These are phyloP conservation scores for Ornithorhynchus anatinus DNA, from an alignment of 2,113 vertebrate genomes.

Conservation along the genomic window DNA sequence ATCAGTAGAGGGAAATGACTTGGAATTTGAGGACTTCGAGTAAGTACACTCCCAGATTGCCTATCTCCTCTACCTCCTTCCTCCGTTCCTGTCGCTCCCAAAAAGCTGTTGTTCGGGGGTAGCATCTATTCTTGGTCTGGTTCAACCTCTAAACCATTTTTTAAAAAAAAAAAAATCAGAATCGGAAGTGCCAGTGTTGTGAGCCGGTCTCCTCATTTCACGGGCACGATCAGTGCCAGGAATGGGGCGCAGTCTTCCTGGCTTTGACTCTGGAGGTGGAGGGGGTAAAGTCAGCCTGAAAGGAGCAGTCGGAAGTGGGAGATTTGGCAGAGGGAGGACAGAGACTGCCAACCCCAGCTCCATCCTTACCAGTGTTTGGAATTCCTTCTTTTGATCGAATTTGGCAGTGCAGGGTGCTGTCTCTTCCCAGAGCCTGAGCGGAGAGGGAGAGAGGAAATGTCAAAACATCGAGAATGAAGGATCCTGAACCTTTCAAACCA, in stretches of 20 bases:
- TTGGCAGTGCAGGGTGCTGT: not conserved
- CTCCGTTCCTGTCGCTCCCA: constrained; percentile 9
- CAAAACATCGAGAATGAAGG: not conserved
- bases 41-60: constrained; percentile 71
- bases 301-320: too few species aligned
- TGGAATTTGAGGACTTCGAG: constrained; percentile 98
- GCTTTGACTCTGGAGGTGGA: too few species aligned
- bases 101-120: constrained; percentile 1
- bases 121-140: not conserved
- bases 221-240: not conserved
- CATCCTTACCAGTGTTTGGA: not conserved
- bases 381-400: not conserved
- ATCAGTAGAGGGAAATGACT: constrained; percentile 88
- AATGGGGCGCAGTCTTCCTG: too few species aligned
- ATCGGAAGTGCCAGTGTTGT: not conserved
- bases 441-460: not conserved
- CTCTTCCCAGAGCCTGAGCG: not conserved
- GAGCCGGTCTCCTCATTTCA: not conserved
- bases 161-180: not conserved
- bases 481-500: not conserved
- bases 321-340: too few species aligned
- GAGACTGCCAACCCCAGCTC: too few species aligned
- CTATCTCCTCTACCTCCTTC: not conserved
- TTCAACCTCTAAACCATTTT: not conserved
- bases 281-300: too few species aligned